phyloP scores from a whole-genome alignment of 2,113 vertebrate species.

The Mugil cephalus region DNA sequence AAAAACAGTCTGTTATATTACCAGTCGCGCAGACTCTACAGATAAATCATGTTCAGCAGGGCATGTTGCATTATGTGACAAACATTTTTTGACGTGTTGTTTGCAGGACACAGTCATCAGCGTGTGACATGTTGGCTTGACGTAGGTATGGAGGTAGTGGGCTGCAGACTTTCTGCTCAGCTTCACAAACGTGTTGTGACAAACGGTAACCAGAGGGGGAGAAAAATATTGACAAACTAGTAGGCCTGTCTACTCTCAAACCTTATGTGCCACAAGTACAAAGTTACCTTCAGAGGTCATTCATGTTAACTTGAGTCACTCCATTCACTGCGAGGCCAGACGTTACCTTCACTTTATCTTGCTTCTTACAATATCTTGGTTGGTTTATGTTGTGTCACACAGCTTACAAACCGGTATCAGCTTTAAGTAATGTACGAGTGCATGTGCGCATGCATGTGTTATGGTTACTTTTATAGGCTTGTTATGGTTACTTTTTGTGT shows the following conservation, averaged over 20 bases:
- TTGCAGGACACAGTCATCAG: not conserved
- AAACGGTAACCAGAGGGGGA: constrained; percentile 50
- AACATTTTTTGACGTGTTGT: not conserved
- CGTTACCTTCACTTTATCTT: not conserved
- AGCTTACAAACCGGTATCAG: constrained; percentile 7
- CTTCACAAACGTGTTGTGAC: constrained; percentile 71
- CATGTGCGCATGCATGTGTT: not conserved
- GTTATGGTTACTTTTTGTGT: constrained; percentile 17
- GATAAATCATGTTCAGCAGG: not conserved
- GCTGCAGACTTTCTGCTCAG: constrained; percentile 52
- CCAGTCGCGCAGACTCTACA: not conserved
- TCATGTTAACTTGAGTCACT: not conserved
- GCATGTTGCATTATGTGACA: not conserved
- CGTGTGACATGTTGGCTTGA: constrained; percentile 40
- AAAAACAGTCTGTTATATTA: too few species aligned
- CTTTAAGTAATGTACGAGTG: constrained; percentile 15
- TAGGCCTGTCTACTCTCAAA: constrained; percentile 24
- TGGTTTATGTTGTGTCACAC: not conserved
- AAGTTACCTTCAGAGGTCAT: constrained; percentile 38
- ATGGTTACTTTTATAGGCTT: constrained; percentile 17
- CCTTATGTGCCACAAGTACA: constrained; percentile 14
- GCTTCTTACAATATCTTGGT: not conserved
- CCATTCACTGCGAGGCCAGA: not conserved
- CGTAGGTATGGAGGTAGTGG: constrained; percentile 50
- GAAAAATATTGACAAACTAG: constrained; percentile 40